Percentiles rank a stretch among this genome's conserved stretches.
Evolutionary conservation across 2,888 invertebrate species (phyloP).

Genomic region (Scotopteryx bipunctaria): DNA sequence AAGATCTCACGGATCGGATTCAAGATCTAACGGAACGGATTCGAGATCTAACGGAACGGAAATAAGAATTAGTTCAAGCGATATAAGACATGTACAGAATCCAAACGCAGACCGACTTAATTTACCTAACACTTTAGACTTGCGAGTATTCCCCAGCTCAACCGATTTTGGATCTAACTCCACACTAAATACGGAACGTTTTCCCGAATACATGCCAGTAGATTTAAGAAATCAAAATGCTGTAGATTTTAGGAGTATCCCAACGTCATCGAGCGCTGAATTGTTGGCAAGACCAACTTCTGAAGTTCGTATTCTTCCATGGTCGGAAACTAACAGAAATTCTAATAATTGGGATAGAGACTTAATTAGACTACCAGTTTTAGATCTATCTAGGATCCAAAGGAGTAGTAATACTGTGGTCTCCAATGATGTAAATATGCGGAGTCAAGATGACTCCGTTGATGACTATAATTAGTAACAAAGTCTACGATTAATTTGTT

Average conservation of each 20-base stretch:
- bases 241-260: constrained; percentile 13
- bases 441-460: constrained; percentile 5
- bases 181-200: not conserved
- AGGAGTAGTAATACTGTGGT: constrained; percentile 34
- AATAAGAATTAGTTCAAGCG: not conserved
- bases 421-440: not conserved
- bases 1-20: too few relatives aligned
- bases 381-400: constrained; percentile 59
- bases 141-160: constrained; percentile 2
- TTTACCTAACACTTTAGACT: not conserved
- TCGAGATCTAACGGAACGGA: constrained; percentile 5
- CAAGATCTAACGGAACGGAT: too few relatives aligned
- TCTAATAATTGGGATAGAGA: constrained; percentile 60
- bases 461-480: constrained; percentile 2
- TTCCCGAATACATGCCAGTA: not conserved
- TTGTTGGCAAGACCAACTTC: constrained; percentile 14
- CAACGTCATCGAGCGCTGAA: constrained; percentile 31
- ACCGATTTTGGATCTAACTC: constrained; percentile 29
- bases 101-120: not conserved
- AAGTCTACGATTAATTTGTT: not conserved
- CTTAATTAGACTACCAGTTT: constrained; percentile 60
- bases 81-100: constrained; percentile 5
- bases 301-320: constrained; percentile 59
- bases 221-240: not conserved
- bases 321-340: constrained; percentile 54